Evolutionary conservation across 2,888 invertebrate genomes (phyloP), one percentile per base, ranked within the genome.

Genomic region (Drosophila glabriapex): DNA sequence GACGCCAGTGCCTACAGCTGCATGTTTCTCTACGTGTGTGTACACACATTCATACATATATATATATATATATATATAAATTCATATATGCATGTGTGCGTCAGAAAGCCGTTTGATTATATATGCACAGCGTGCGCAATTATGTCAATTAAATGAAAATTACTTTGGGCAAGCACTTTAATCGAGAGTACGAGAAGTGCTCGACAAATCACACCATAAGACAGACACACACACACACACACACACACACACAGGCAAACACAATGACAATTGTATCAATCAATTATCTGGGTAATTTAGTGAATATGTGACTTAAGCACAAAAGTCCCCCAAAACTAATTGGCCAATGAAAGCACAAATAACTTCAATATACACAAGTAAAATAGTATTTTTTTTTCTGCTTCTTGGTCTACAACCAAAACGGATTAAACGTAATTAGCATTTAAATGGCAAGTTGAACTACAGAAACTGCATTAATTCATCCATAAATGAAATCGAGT

Each of bases 101-200:
- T 33, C 46, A 54, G 72, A 50, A 65, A 78, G 68, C 53, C 80
- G 71, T 85, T 80, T 90, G 87, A 87, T 87, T 86, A 84, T 76
- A 89, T 90, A 90, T 86, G 89, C 89, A 82, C 82, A 87, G 91
- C 86, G 84, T 89, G 67, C 89, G 84, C 78, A 87, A 87, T 87
- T 87, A 90, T 87, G 87, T 87, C 87, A 87, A 87, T 87, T 87
- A 89, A 89, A 90, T 76, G 82, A 84, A 90, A 87, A 86, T 89
- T 86, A 90, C 87, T 87, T 87, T 84, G 75, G 78, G 54, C 60
- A 53, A 80, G 63, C 58, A 56, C 81, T 77, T 81, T 69, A 73
- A 61, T 25, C n/a, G 29, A 28, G 37, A 56, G 41, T 9, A 41
- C 53, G 61, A 73, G 60, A 65, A 60, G 63, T 50, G 70, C 69